These are phyloP conservation scores for Nasonia giraulti DNA, from an alignment of 1,140 invertebrate genomes.

Conservation along the genomic window DNA sequence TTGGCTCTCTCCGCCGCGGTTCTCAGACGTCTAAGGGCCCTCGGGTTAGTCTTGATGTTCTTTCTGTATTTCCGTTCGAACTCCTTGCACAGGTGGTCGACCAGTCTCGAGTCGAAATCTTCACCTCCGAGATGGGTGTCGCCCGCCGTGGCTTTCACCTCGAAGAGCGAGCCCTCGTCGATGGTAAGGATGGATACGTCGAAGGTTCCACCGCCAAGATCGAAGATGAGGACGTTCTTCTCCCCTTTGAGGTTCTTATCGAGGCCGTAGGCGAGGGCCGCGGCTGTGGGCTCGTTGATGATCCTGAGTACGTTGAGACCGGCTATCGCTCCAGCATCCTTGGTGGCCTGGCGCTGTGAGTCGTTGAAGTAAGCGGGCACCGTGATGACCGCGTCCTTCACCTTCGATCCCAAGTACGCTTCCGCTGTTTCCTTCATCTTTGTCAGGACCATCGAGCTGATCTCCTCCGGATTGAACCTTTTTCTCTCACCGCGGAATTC, in stretches of 20 bases:
- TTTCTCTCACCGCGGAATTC: slow-evolving; percentile 86
- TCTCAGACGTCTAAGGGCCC: slow-evolving; percentile 72
- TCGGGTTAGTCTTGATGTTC: slow-evolving; percentile 71
- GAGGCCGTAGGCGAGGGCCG: slow-evolving; percentile 88
- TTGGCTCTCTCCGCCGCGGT: slow-evolving; percentile 87
- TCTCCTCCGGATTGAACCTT: slow-evolving; percentile 88
- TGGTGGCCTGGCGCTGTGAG: slow-evolving; percentile 80
- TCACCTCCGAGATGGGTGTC: slow-evolving; percentile 85
- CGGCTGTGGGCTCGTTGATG: slow-evolving; percentile 88
- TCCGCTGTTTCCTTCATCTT: slow-evolving; percentile 85
- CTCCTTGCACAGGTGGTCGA: slow-evolving; percentile 82
- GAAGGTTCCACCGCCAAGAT: slow-evolving; percentile 84
- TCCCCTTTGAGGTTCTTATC: slow-evolving; percentile 88
- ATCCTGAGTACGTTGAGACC: slow-evolving; percentile 87
- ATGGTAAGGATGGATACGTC: slow-evolving; percentile 93
- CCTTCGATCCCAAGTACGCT: slow-evolving; percentile 74
- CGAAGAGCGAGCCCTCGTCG: slow-evolving; percentile 87
- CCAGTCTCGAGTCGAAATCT: slow-evolving; percentile 88
- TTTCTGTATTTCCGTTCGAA: slow-evolving; percentile 75
- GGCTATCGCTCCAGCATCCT: slow-evolving; percentile 85
- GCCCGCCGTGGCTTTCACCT: slow-evolving; percentile 86
- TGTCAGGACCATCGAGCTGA: slow-evolving; percentile 88
- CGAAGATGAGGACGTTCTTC: slow-evolving; percentile 83
- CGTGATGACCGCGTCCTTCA: slow-evolving; percentile 81
- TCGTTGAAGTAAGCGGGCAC: slow-evolving; percentile 85